These are phyloP conservation scores for Liposcelis brunnea DNA, from an alignment of 2,888 invertebrate genomes.

Conservation along the genomic window DNA sequence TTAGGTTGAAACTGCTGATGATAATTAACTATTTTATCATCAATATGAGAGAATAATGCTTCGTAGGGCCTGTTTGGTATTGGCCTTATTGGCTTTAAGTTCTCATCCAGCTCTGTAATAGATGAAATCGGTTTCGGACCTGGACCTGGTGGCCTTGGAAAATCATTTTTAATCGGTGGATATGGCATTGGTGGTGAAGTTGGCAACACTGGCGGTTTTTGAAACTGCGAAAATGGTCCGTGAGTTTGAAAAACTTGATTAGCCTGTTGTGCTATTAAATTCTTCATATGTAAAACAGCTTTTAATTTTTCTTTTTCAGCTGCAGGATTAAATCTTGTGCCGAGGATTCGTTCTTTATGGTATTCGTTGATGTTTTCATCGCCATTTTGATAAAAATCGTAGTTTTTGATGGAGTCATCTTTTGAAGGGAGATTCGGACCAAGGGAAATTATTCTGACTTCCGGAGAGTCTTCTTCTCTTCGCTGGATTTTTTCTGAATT, in stretches of 20 bases:
- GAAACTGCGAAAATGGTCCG: background rate
- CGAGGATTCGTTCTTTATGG: background rate
- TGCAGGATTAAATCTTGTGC: background rate
- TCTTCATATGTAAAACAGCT: slow-evolving; percentile 1
- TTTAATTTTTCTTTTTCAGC: background rate
- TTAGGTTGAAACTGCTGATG: slow-evolving; percentile 17
- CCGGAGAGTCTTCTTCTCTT: slow-evolving; percentile 33
- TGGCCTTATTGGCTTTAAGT: background rate
- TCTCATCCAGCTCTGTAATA: background rate
- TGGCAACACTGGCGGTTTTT: background rate
- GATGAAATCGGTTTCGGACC: background rate
- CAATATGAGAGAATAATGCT: background rate
- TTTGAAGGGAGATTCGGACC: background rate
- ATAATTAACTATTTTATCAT: background rate
- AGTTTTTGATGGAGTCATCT: slow-evolving; percentile 15
- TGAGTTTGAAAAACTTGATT: slow-evolving; percentile 4
- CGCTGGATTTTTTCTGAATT: slow-evolving; percentile 6
- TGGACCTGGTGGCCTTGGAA: background rate
- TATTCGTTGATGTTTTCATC: background rate
- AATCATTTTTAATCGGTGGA: background rate
- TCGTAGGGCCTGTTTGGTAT: background rate
- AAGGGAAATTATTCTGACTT: slow-evolving; percentile 16
- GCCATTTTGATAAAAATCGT: slow-evolving; percentile 15
- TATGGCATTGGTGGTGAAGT: background rate
- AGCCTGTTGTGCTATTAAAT: slow-evolving; percentile 2